These are phyloP conservation scores for Tipula vernalis DNA, from an alignment of 2,888 invertebrate genomes.

Conservation along the genomic window DNA sequence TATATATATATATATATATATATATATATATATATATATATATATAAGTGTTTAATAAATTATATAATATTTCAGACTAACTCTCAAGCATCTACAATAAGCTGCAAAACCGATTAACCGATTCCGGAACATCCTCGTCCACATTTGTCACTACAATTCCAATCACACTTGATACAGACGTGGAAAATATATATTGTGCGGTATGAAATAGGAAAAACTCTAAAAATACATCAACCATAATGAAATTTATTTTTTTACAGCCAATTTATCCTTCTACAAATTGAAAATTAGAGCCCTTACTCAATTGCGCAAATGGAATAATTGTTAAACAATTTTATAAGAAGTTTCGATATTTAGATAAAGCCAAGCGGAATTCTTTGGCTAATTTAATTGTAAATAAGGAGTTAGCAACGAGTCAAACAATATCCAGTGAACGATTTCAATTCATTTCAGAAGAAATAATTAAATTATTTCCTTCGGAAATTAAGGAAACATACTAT, in stretches of 20 bases:
- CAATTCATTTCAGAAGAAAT: neutral
- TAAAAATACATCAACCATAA: no score
- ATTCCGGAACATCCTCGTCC: neutral
- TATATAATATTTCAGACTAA: neutral
- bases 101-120: neutral
- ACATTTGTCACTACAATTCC: neutral
- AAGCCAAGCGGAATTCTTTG: neutral
- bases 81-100: neutral
- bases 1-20: neutral
- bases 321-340: neutral
- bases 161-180: neutral
- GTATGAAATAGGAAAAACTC: neutral
- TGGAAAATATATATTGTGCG: neutral
- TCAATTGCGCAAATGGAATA: neutral
- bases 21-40: neutral
- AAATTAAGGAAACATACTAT: neutral
- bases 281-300: neutral
- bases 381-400: neutral
- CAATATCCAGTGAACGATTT: neutral
- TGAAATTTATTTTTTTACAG: neutral
- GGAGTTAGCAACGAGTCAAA: neutral
- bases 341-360: neutral
- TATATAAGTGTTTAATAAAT: neutral
- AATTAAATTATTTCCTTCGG: neutral
- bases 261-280: neutral